A percentile compares a stretch with the other conserved stretches of the same genome.
These are phyloP conservation scores for Acanthis flammea DNA, from an alignment of 2,797 vertebrate genomes.

Conservation along the genomic window DNA sequence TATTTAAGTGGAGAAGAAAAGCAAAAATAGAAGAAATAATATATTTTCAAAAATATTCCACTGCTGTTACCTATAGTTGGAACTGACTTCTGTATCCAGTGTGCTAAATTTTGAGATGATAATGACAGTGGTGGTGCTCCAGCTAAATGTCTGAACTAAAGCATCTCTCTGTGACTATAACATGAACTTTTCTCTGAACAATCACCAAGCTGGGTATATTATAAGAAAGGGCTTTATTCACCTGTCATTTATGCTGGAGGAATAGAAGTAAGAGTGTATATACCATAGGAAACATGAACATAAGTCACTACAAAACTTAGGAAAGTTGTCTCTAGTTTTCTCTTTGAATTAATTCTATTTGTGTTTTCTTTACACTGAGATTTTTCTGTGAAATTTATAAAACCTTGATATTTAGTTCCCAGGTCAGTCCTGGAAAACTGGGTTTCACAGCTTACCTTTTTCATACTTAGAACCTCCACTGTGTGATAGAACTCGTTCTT, in stretches of 20 bases:
- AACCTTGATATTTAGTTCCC: not conserved
- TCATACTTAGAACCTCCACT: not conserved
- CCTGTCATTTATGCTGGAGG: not conserved
- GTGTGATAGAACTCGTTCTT: not conserved
- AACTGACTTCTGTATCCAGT: not conserved
- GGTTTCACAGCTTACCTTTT: conserved; percentile 25
- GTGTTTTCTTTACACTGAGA: not conserved
- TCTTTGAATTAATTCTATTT: not conserved
- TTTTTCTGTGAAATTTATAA: not conserved
- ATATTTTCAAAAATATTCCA: not conserved
- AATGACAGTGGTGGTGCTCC: not conserved
- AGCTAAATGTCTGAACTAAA: not conserved
- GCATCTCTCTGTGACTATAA: not conserved
- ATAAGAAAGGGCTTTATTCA: not conserved
- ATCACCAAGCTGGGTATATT: not conserved
- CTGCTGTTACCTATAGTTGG: not conserved
- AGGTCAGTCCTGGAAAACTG: not conserved
- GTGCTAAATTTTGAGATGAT: not conserved
- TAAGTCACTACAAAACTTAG: not conserved
- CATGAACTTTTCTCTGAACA: not conserved
- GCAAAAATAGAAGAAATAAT: not conserved
- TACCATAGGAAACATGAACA: not conserved
- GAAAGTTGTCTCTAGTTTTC: not conserved
- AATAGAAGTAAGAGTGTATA: not conserved
- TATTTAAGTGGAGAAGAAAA: not conserved